phyloP scores from a whole-genome alignment of 1,140 invertebrate species.

The Danaus melanippus region DNA sequence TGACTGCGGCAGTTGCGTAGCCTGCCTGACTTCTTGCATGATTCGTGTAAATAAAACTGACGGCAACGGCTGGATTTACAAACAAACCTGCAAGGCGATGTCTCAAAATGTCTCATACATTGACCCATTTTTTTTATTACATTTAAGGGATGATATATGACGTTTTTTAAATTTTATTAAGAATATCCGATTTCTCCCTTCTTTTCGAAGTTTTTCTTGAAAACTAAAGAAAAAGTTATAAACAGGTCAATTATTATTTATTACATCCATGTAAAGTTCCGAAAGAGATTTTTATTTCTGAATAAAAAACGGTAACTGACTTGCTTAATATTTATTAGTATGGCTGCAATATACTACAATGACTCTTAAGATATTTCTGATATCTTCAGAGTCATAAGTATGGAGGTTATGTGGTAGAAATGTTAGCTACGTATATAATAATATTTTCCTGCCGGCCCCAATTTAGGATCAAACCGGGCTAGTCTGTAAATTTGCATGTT shows the following conservation, averaged over 20 bases:
- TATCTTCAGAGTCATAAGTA: no score
- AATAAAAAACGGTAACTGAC: neutral
- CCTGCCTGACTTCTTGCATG: conserved; percentile 63
- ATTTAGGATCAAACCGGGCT: conserved; percentile 16
- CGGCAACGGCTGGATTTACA: conserved; percentile 57
- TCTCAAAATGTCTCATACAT: conserved; percentile 58
- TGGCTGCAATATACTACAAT: no score
- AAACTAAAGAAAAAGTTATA: conserved; percentile 4
- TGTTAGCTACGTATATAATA: neutral
- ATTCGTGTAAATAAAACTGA: conserved; percentile 61
- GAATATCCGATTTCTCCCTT: neutral
- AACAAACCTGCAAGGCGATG: conserved; percentile 59
- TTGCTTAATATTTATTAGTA: neutral
- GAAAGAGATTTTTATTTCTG: no score
- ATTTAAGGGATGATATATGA: neutral
- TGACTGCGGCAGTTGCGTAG: conserved; percentile 66
- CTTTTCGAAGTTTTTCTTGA: no score
- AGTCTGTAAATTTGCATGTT: conserved; percentile 66
- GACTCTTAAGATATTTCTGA: no score
- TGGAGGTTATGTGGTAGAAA: neutral
- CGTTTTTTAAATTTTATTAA: neutral
- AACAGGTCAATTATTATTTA: no score
- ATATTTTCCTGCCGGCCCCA: neutral
- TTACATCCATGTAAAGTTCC: no score
- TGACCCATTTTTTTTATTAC: conserved; percentile 41